phyloP scores from a whole-genome alignment of 2,888 invertebrate genomes.

The Himalopsyche anomala region DNA sequence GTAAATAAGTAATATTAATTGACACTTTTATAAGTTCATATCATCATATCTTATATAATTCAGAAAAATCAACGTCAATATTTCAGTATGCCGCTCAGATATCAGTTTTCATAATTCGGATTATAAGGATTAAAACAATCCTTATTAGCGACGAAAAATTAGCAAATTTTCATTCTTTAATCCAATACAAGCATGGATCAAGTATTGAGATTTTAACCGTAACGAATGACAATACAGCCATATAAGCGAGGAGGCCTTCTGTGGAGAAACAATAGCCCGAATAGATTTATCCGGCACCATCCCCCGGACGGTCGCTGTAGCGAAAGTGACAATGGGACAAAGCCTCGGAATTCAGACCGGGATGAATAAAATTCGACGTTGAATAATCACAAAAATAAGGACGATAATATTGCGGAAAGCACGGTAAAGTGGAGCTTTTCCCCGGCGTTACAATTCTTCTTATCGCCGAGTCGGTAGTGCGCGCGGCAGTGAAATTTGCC shows the following conservation, averaged over 20 bases:
- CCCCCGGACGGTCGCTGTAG: neutral
- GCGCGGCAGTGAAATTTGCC: neutral
- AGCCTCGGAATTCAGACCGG: conserved; percentile 2
- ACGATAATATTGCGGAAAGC: neutral
- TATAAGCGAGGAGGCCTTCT: neutral
- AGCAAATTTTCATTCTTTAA: neutral
- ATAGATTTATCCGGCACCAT: conserved; percentile 14
- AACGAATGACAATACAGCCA: conserved; percentile 1
- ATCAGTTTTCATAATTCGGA: too few relatives aligned
- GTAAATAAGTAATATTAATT: too few relatives aligned
- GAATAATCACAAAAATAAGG: conserved; percentile 34
- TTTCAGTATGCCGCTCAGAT: too few relatives aligned
- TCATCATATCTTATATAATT: too few relatives aligned
- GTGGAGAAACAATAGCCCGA: neutral
- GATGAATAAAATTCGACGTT: neutral
- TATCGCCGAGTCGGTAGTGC: conserved; percentile 5
- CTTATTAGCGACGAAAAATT: neutral
- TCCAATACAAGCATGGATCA: neutral
- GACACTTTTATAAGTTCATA: too few relatives aligned
- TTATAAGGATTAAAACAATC: too few relatives aligned
- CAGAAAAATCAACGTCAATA: too few relatives aligned
- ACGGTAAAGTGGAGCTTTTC: neutral
- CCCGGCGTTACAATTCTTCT: neutral
- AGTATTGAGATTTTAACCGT: neutral
- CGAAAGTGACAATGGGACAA: neutral